A percentile compares a stretch with the other conserved stretches of the same genome.
phyloP scores from a whole-genome alignment of 2,797 vertebrate species.

The Hydrolagus colliei region DNA sequence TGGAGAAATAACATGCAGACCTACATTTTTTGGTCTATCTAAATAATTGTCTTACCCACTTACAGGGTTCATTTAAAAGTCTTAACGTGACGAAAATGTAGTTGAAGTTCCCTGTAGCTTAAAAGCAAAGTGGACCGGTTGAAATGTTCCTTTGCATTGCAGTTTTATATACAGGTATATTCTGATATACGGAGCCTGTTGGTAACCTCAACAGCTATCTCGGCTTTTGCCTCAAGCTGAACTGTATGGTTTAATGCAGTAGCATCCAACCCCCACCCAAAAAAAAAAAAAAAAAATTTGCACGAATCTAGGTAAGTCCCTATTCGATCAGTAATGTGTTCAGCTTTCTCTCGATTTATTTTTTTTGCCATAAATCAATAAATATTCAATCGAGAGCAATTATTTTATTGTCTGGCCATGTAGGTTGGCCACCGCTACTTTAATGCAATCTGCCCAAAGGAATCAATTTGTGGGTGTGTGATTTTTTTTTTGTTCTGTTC shows the following conservation, averaged over 20 bases:
- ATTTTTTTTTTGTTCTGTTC: neutral
- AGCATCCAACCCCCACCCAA: too few species aligned
- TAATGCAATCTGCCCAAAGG: neutral
- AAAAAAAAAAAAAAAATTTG: too few species aligned
- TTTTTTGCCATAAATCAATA: too few species aligned
- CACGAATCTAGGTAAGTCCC: too few species aligned
- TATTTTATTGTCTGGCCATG: too few species aligned
- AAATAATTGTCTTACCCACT: constrained; percentile 26
- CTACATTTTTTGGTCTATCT: constrained; percentile 17
- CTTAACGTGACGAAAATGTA: constrained; percentile 3
- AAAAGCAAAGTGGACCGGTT: constrained; percentile 26
- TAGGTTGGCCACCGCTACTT: too few species aligned
- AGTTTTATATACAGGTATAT: constrained; percentile 29
- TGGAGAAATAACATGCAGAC: neutral
- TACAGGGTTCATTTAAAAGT: constrained; percentile 24
- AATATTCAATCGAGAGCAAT: too few species aligned
- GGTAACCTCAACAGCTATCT: constrained; percentile 10
- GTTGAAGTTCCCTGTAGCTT: constrained; percentile 22
- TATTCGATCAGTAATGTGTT: too few species aligned
- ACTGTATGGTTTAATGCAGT: too few species aligned
- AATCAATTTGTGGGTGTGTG: neutral
- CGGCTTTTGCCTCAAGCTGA: neutral
- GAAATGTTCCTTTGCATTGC: constrained; percentile 16
- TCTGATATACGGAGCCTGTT: constrained; percentile 14
- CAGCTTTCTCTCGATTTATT: too few species aligned